These are phyloP conservation scores for Philantomba maxwellii DNA, from an alignment of 2,113 vertebrate genomes.

Conservation along the genomic window DNA sequence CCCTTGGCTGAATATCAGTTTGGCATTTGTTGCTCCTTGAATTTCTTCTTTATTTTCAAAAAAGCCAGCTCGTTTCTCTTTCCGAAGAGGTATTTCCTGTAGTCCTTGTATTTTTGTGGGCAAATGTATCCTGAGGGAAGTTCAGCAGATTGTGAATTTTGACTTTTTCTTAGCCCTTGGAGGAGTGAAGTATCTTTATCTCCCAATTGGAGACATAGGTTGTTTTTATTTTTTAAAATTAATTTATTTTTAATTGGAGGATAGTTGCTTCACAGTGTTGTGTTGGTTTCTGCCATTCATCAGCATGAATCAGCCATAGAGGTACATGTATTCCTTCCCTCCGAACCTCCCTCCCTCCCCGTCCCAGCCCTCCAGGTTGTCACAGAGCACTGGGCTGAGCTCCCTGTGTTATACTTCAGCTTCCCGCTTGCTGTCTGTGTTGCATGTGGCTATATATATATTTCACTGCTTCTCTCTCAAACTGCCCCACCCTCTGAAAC, in stretches of 20 bases:
- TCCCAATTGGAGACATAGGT: not conserved
- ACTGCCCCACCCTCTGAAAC: not conserved
- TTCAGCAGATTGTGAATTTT: constrained; percentile 8
- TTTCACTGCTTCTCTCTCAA: not conserved
- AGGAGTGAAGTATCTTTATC: not conserved
- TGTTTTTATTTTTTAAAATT: not conserved
- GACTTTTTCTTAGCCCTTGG: not conserved
- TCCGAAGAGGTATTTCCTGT: constrained; percentile 28
- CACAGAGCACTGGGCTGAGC: not conserved
- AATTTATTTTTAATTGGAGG: not conserved
- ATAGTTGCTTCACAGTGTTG: not conserved
- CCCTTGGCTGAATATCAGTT: not conserved
- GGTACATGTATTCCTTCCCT: not conserved
- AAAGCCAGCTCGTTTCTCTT: not conserved
- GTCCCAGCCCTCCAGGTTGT: not conserved
- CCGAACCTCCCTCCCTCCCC: not conserved
- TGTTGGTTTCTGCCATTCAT: not conserved
- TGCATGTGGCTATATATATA: not conserved
- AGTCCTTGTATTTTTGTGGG: constrained; percentile 27
- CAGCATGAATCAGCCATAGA: not conserved
- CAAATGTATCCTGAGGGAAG: constrained; percentile 38
- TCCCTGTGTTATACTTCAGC: not conserved
- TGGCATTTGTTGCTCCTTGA: constrained; percentile 8
- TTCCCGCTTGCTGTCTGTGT: not conserved
- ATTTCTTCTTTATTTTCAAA: constrained; percentile 30